Conservation (phyloP, 2,888 invertebrate species). For the Trichogramma dendrolimi region DNA sequence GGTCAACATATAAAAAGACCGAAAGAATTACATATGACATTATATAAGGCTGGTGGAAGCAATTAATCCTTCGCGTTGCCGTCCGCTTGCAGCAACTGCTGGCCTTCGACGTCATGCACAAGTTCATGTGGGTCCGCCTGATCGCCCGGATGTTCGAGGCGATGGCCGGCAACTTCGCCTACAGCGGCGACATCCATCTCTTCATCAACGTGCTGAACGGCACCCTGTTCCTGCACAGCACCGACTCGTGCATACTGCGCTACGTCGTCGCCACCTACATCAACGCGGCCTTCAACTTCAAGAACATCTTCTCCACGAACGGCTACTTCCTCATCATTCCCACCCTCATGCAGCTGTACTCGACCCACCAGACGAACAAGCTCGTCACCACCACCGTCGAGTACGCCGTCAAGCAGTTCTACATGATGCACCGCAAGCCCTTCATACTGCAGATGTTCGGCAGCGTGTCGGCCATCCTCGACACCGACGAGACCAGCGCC, state of each 20-base stretch:
- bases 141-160: constrained; percentile 96
- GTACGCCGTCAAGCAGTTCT: constrained; percentile 97
- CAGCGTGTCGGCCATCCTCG: constrained; percentile 91
- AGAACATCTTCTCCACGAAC: constrained; percentile 96
- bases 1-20: not conserved
- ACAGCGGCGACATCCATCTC: constrained; percentile 93
- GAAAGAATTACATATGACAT: too few relatives aligned
- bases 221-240: constrained; percentile 91
- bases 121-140: constrained; percentile 97
- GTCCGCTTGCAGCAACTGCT: constrained; percentile 64
- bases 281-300: constrained; percentile 96
- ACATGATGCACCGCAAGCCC: constrained; percentile 94
- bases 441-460: constrained; percentile 99
- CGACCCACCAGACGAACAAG: constrained; percentile 95
- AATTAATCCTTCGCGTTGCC: not conserved
- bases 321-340: constrained; percentile 98
- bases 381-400: constrained; percentile 93
- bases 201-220: constrained; percentile 98
- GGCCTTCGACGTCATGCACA: constrained; percentile 93
- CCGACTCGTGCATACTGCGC: constrained; percentile 91
- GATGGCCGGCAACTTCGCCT: constrained; percentile 96
- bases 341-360: constrained; percentile 91
- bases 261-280: constrained; percentile 96
- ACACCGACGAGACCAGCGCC: constrained; percentile 81
- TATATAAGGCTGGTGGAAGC: not conserved